phyloP scores from a whole-genome alignment of 2,888 invertebrate genomes.

The Nowickia ferox region DNA sequence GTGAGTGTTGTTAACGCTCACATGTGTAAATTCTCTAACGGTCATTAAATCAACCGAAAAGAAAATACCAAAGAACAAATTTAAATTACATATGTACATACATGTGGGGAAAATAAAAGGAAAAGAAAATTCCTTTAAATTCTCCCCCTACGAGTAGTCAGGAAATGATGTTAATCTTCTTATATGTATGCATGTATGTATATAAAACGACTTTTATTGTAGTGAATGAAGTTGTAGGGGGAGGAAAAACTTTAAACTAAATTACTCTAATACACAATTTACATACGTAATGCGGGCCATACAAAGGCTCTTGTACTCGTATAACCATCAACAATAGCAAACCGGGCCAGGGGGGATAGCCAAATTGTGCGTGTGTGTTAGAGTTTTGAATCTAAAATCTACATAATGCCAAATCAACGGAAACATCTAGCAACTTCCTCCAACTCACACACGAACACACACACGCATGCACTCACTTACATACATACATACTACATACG shows the following conservation, averaged over 20 bases:
- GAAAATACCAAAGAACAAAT: conserved; percentile 52
- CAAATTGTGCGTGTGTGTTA: conserved; percentile 42
- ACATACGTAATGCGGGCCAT: conserved; percentile 51
- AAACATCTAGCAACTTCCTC: conserved; percentile 43
- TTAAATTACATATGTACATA: conserved; percentile 23
- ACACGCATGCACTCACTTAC: not conserved
- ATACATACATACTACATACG: too few relatives aligned
- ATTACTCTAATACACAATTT: conserved; percentile 64
- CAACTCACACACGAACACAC: not conserved
- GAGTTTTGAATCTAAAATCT: conserved; percentile 49
- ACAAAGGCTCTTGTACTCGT: conserved; percentile 25
- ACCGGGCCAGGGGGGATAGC: not conserved
- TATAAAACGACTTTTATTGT: conserved; percentile 36
- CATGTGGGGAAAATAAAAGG: not conserved
- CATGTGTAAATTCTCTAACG: conserved; percentile 44
- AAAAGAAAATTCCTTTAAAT: conserved; percentile 34
- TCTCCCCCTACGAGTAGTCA: conserved; percentile 19
- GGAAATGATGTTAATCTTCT: conserved; percentile 64
- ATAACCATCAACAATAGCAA: conserved; percentile 15
- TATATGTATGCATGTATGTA: not conserved
- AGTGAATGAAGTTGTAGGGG: not conserved
- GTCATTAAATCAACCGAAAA: conserved; percentile 66
- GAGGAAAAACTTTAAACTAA: conserved; percentile 55
- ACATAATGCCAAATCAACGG: conserved; percentile 58
- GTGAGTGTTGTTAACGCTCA: not conserved